A percentile compares a stretch with the other conserved stretches of the same genome.
phyloP scores from a whole-genome alignment of 2,113 vertebrate species.

The Probosciger aterrimus region DNA sequence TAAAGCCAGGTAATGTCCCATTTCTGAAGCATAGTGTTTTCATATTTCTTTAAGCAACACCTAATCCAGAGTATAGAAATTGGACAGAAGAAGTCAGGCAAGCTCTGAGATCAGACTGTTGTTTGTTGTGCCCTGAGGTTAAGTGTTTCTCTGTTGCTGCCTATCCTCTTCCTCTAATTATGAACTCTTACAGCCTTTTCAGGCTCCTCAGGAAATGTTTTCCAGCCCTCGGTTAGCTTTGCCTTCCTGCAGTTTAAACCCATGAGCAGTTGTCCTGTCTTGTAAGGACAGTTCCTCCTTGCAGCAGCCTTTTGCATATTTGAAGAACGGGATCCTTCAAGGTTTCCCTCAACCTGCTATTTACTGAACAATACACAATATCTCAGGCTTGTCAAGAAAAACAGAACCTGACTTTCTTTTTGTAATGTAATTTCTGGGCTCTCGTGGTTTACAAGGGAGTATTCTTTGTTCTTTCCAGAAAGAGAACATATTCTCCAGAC shows the following conservation, averaged over 20 bases:
- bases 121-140: neutral
- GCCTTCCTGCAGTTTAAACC: conserved; percentile 11
- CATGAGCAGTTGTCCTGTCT: neutral
- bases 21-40: neutral
- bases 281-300: neutral
- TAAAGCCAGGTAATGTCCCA: conserved; percentile 77
- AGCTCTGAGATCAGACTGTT: neutral
- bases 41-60: neutral
- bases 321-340: neutral
- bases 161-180: neutral
- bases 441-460: neutral
- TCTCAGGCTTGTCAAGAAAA: neutral
- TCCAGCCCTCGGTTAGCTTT: neutral
- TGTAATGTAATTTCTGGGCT: neutral
- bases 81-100: neutral
- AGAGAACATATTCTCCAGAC: conserved; percentile 80
- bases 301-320: neutral
- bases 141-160: neutral
- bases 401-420: neutral
- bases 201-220: neutral
- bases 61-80: neutral
- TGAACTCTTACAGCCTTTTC: neutral
- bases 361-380: neutral
- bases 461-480: conserved; percentile 60
- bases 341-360: neutral